phyloP scores from a whole-genome alignment of 2,113 vertebrate species.

The Phasianus colchicus region DNA sequence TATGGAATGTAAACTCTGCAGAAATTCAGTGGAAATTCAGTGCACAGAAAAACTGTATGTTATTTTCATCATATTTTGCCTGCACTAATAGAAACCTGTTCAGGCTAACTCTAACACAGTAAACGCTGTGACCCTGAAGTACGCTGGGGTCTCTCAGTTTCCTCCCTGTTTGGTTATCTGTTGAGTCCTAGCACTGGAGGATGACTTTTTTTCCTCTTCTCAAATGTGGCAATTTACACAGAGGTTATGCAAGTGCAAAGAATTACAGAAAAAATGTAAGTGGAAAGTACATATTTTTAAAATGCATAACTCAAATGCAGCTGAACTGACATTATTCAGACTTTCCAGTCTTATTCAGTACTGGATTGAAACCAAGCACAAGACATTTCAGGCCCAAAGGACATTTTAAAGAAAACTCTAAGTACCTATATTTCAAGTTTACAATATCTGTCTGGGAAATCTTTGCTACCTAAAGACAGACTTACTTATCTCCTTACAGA shows the following conservation, averaged over 20 bases:
- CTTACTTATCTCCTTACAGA: background rate
- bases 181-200: background rate
- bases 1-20: background rate
- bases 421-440: conserved; percentile 38
- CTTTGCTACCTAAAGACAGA: background rate
- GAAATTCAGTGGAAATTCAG: background rate
- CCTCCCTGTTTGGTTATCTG: conserved; percentile 3
- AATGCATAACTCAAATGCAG: conserved; percentile 53
- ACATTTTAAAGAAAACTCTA: conserved; percentile 27
- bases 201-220: background rate
- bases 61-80: background rate
- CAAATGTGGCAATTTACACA: conserved; percentile 9
- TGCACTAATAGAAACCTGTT: background rate
- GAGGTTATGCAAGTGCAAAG: conserved; percentile 55
- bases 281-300: conserved; percentile 39
- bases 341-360: conserved; percentile 65
- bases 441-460: conserved; percentile 24
- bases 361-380: conserved; percentile 66
- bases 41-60: background rate
- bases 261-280: conserved; percentile 48
- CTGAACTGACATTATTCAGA: conserved; percentile 60
- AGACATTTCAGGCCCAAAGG: conserved; percentile 43
- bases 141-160: background rate
- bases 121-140: conserved; percentile 1
- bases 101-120: background rate